Base-by-base conservation (phyloP, 2,888 invertebrate species). In the Sussaba pulchella region DNA sequence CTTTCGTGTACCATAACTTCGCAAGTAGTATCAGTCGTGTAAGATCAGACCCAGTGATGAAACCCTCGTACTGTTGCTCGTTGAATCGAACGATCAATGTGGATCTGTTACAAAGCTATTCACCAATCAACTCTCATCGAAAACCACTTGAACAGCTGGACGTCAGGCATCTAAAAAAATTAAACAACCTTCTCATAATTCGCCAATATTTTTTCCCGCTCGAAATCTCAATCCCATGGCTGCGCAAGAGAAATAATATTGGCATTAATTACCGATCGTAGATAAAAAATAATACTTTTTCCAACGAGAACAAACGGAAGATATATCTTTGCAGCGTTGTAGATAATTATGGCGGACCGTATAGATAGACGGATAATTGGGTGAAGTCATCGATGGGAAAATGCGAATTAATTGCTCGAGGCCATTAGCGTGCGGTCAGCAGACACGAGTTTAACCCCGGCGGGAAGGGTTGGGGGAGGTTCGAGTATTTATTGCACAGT, bases 401-500 rank as follows among this genome's bases (percentile, higher is more conserved):
- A 14, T 26, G 5, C 26, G 8, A 54, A 54, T 54, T 54, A 54
- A 54, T 54, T 54, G n/a, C n/a, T 14, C 52, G 14, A 24, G 52
- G 52, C 47, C 47, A 21, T 50, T 17, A 50, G 47, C 52, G 26
- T 54, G 52, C 14, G 52, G 26, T 54, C 26, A 26, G 26, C 52
- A 54, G 5, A 1, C 52, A 8, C 17, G 52, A 54, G 52, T 8
- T 54, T 54, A 54, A 24, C 52, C 52, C 26, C 39, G 2, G 26
- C 52, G 26, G n/a, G n/a, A n/a, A n/a, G n/a, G n/a, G n/a, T n/a
- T n/a, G n/a, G n/a, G n/a, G n/a, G n/a, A n/a, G n/a, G n/a, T 54
- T 54, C 26, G 52, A 54, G 26, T 26, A 54, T 54, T 54, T 54
- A 54, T 24, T 5, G 52, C 52, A 54, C 24, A 26, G 52, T 54